These are phyloP conservation scores for Arothron firmamentum DNA, from an alignment of 2,113 vertebrate species.

Conservation along the genomic window DNA sequence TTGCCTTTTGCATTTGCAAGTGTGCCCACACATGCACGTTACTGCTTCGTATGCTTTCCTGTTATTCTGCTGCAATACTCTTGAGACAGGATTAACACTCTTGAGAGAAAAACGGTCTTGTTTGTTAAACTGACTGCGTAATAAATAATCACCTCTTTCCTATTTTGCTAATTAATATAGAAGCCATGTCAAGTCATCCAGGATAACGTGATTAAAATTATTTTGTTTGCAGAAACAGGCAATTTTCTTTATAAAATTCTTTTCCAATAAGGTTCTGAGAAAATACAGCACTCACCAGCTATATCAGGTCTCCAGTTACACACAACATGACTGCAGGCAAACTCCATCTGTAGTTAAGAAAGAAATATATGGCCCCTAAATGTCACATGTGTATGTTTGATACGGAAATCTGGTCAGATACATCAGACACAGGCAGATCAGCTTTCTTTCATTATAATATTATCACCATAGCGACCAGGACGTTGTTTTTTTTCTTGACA, in stretches of 20 bases:
- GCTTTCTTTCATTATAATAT: constrained; percentile 15
- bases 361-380: neutral
- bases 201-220: neutral
- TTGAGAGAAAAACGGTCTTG: constrained; percentile 6
- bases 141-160: constrained; percentile 15
- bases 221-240: neutral
- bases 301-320: constrained; percentile 66
- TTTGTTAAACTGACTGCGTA: no score
- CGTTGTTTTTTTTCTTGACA: constrained; percentile 30
- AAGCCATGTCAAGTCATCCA: neutral
- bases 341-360: constrained; percentile 65
- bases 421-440: neutral
- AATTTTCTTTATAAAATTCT: no score
- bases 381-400: no score
- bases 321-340: constrained; percentile 74
- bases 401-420: neutral
- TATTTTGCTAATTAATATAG: neutral
- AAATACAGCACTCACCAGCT: constrained; percentile 34
- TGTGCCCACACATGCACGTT: constrained; percentile 3
- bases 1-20: constrained; percentile 12
- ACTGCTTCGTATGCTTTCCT: constrained; percentile 35
- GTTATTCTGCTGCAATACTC: constrained; percentile 37
- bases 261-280: neutral
- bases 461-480: neutral
- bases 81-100: constrained; percentile 13